Evolutionary conservation across 1,140 invertebrate species (phyloP).

Genomic region (Anastrepha ludens): DNA sequence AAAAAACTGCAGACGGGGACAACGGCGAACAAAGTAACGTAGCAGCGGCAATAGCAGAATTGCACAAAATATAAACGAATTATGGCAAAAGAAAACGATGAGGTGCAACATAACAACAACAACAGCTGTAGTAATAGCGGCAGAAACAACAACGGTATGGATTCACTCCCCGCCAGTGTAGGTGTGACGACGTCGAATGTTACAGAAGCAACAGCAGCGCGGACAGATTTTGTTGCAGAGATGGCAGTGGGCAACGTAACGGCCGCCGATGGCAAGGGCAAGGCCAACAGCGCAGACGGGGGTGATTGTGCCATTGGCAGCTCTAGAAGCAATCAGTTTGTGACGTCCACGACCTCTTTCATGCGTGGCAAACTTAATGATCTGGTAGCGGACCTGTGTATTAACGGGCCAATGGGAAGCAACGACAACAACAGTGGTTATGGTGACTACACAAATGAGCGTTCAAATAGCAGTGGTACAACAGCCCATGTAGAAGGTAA

Average conservation of each 20-base stretch:
- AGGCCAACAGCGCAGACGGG: background rate
- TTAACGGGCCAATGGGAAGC: slow-evolving; percentile 56
- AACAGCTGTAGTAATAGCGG: slow-evolving; percentile 53
- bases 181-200: slow-evolving; percentile 45
- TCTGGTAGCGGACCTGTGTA: slow-evolving; percentile 67
- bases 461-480: slow-evolving; percentile 38
- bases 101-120: slow-evolving; percentile 58
- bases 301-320: background rate
- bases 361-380: slow-evolving; percentile 62
- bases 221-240: slow-evolving; percentile 8
- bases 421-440: slow-evolving; percentile 17
- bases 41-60: slow-evolving; percentile 47
- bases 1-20: slow-evolving; percentile 37
- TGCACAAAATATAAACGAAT: slow-evolving; percentile 54
- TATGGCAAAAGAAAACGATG: slow-evolving; percentile 59
- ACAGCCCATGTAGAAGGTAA: slow-evolving; percentile 17
- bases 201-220: slow-evolving; percentile 57
- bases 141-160: slow-evolving; percentile 56
- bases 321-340: background rate
- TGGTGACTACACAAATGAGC: slow-evolving; percentile 61
- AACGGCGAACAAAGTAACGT: slow-evolving; percentile 31
- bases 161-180: slow-evolving; percentile 57
- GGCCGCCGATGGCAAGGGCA: background rate
- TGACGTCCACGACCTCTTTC: slow-evolving; percentile 1
- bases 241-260: background rate